Evolutionary conservation across 2,888 invertebrate species (phyloP), one percentile per base, ranked within the genome.

Genomic region (Lasioglossum villosulum): DNA sequence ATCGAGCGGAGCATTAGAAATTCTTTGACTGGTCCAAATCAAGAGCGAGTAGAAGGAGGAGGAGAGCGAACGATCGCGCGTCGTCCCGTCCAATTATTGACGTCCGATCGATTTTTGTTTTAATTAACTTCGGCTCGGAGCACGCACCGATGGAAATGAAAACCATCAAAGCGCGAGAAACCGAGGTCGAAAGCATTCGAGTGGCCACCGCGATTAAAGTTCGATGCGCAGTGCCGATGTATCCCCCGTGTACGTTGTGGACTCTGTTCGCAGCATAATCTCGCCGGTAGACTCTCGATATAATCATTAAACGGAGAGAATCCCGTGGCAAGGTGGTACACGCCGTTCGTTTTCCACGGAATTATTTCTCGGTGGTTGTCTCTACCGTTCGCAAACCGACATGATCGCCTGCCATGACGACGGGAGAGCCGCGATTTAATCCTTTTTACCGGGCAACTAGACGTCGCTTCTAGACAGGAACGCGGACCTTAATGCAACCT

Each of bases 391-490:
- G 80, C 78, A 63, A 4, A 56, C 12, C 56, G 56, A 78, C 70
- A 80, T 88, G 88, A 89, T 89, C 82, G 85, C 83, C 83, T 74
- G 73, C 16, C 63, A 63, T 63, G 30, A 4, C 84, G 84, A 76
- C 76, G 87, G 87, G 80, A 87, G 85, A n/a, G n/a, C 89, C 87
- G 74, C 87, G 82, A 78, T 87, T 89, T 89, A 89, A 89, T 87
- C 87, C 89, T 82, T 85, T 87, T 83, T 80, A 82, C 81, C 83
- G 84, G 88, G 56, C 56, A 56, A n/a, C 56, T 56, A 56, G 56
- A 84, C 88, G 75, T 78, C 84, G 78, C 80, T 84, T 52, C 82
- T 78, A 82, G 77, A 84, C 82, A 88, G 56, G 56, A 56, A 56
- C 56, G n/a, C 56, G n/a, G 56, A n/a, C n/a, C 56, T 56, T 56